Base-by-base conservation (phyloP, 2,888 invertebrate genomes). In the Luffia ferchaultella region DNA sequence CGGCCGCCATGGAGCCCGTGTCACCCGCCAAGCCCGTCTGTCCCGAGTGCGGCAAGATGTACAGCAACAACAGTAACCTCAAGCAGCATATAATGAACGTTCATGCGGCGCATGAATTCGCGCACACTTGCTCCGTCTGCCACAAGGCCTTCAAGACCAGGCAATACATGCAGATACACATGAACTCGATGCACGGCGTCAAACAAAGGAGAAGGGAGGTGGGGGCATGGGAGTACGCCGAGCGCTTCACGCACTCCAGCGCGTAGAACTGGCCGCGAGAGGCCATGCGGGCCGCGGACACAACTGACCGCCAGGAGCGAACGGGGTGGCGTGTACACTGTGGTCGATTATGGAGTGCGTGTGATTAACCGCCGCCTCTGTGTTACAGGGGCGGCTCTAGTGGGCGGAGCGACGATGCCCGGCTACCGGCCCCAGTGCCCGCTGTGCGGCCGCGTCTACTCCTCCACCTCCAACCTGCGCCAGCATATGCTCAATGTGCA, bases 401-500 rank as follows among this genome's bases (percentile, higher is more conserved):
- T 79, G 78, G 82, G 82, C 76, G 56, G 54, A 47, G 77, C 80
- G 74, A 20, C 30, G 20, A 45, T 18, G 65, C 64, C 73, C 66
- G 79, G 79, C 75, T 83, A 83, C 75, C 85, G 88, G 73, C 89
- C 89, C 68, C 85, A 89, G 73, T 90, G 90, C 73, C 88, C 88
- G 61, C 87, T 89, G 78, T 90, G 89, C 85, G 89, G 88, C 70
- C 86, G 89, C 71, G 87, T 87, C 76, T 90, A 90, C 85, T 89
- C 89, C 66, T 89, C 89, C 69, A 87, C 88, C 63, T 89, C 89
- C 83, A 90, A 91, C 85, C 87, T 90, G 69, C 88, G 89, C 73
- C 90, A 90, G 82, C 90, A 91, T 79, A 88, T 90, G 77, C 89
- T 89, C 79, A 90, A 90, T 77, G 90, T 90, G 72, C 90, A 90